phyloP scores from a whole-genome alignment of 2,888 invertebrate genomes.

The Deilephila porcellus region DNA sequence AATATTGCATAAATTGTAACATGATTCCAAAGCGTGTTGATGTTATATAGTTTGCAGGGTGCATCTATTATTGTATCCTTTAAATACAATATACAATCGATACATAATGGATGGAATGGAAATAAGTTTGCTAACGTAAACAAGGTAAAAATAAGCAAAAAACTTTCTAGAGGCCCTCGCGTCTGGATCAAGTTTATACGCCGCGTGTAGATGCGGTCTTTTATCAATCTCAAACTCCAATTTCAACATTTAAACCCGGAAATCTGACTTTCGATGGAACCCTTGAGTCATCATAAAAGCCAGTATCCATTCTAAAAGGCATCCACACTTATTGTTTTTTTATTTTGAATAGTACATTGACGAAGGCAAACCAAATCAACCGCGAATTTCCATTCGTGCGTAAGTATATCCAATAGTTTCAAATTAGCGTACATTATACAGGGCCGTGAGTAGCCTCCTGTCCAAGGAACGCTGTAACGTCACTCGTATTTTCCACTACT shows the following conservation, averaged over 20 bases:
- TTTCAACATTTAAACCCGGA: neutral
- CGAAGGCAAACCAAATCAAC: neutral
- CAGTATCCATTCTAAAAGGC: neutral
- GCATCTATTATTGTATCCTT: neutral
- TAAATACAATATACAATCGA: neutral
- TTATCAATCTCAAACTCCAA: neutral
- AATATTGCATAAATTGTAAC: no score
- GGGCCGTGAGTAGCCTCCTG: neutral
- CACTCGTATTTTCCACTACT: slow-evolving; percentile 5
- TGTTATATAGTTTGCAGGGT: no score
- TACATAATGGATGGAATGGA: neutral
- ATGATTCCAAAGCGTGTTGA: no score
- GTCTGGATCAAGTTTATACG: neutral
- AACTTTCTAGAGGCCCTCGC: neutral
- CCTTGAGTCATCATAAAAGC: no score
- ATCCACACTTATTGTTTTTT: neutral
- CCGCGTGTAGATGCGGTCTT: neutral
- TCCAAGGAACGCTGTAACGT: neutral
- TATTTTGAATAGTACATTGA: neutral
- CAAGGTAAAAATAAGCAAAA: neutral
- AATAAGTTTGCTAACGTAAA: neutral
- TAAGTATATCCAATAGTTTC: slow-evolving; percentile 1
- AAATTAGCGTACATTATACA: slow-evolving; percentile 13
- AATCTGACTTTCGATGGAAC: no score
- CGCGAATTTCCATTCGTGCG: neutral